Evolutionary conservation across 2,888 invertebrate genomes (phyloP).

Genomic region (Ecdyonurus torrentis): DNA sequence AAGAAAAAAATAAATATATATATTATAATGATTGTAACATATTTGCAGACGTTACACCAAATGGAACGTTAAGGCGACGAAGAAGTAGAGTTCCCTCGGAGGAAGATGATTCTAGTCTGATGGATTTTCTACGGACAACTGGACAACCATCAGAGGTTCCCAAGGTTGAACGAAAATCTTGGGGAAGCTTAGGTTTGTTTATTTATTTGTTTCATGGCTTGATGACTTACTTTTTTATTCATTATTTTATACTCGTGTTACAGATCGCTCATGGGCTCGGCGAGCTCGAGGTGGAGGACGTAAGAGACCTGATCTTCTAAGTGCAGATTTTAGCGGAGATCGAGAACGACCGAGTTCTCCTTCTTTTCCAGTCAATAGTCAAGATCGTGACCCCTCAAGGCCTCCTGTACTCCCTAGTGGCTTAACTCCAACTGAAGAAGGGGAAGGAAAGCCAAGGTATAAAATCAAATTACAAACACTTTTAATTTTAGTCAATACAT

Average conservation of each 20-base stretch:
- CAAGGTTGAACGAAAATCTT: constrained; percentile 62
- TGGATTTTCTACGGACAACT: constrained; percentile 66
- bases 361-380: constrained; percentile 20
- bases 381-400: background rate
- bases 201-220: background rate
- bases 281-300: constrained; percentile 51
- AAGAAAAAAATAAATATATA: background rate
- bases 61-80: constrained; percentile 66
- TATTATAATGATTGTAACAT: background rate
- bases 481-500: too few relatives aligned
- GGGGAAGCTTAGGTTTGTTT: constrained; percentile 60
- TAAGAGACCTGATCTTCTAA: constrained; percentile 60
- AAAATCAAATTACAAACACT: constrained; percentile 12
- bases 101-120: constrained; percentile 68
- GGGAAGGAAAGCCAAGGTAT: constrained; percentile 39
- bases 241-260: too few relatives aligned
- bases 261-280: constrained; percentile 79
- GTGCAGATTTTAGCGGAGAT: constrained; percentile 52
- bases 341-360: constrained; percentile 56
- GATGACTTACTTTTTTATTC: too few relatives aligned
- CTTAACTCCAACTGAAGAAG: constrained; percentile 16
- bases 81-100: constrained; percentile 66
- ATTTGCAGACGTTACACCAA: constrained; percentile 62
- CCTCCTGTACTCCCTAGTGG: background rate
- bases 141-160: constrained; percentile 49